Evolutionary conservation across 2,888 invertebrate genomes (phyloP), one percentile per base, ranked within the genome.

Genomic region (Loripinus fragilis): DNA sequence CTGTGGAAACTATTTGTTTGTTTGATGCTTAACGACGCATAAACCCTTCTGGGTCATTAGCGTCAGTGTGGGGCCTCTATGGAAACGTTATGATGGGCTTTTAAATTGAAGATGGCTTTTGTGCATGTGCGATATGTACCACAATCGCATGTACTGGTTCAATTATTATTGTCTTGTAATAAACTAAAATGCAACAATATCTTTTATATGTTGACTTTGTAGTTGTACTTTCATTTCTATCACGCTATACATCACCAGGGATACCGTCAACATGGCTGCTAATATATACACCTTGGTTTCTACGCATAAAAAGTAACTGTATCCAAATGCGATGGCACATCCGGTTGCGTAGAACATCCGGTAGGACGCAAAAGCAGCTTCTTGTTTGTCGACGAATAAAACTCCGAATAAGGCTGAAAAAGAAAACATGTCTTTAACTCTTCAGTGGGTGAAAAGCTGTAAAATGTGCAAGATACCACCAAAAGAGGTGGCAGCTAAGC

Each of bases 301-400:
- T 0, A 97, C 96, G 90, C 97, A 97, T 30, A 97, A 94, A 91
- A 96, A 96, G 12, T 97, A 96, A 67, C 97, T 97, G 77, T 96
- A 96, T 0, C 96, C 95, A 89, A 98, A 98, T 0, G 97, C 96
- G 75, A 97, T 95, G 2, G 97, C 97, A 74, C 98, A 97, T 78
- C 98, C 98, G 0, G 97, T 96, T 0, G 97, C 96, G 93, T 98
- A 98, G 97, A 98, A 98, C 81, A 98, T 94, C 42, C 98, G 95
- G 94, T 98, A 98, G 93, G 97, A 97, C 78, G 98, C 97, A 93
- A 97, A 98, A 0, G 97, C 97, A 0, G 98, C 97, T 91, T 98
- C 98, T 91, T 98, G 96, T 89, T 96, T 95, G 38, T 97, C 96
- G 0, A 97, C 97, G 91, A 98, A 98, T 70, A 98, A 94, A 66